Conservation (phyloP, 2,797 vertebrate genomes). For the Pampus argenteus region DNA sequence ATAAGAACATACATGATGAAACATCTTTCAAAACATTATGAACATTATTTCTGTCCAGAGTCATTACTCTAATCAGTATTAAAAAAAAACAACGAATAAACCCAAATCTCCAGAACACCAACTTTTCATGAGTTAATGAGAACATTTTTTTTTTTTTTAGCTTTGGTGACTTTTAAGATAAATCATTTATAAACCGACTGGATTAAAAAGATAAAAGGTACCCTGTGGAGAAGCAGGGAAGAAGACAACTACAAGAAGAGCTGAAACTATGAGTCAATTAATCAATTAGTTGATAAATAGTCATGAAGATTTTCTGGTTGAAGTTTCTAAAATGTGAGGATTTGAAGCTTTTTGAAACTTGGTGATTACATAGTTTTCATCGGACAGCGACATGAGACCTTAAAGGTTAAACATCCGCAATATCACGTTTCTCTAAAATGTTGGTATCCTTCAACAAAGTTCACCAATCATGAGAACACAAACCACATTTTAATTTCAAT, state of each 20-base stretch:
- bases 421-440: background rate
- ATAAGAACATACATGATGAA: background rate
- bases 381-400: background rate
- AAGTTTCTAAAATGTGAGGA: too few species aligned
- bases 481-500: background rate
- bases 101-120: background rate
- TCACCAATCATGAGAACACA: background rate
- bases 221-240: too few species aligned
- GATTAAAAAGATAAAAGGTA: background rate
- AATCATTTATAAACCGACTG: background rate
- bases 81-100: background rate
- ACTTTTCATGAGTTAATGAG: too few species aligned
- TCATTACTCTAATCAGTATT: background rate
- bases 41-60: background rate
- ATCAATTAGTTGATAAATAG: too few species aligned
- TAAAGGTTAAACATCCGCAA: too few species aligned
- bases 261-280: too few species aligned
- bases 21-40: too few species aligned
- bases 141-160: background rate
- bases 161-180: background rate
- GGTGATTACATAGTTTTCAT: too few species aligned
- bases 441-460: background rate
- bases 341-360: background rate
- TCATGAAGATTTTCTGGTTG: too few species aligned
- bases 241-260: too few species aligned